These are phyloP conservation scores for Malurus melanocephalus DNA, from an alignment of 2,113 vertebrate species.

Conservation along the genomic window DNA sequence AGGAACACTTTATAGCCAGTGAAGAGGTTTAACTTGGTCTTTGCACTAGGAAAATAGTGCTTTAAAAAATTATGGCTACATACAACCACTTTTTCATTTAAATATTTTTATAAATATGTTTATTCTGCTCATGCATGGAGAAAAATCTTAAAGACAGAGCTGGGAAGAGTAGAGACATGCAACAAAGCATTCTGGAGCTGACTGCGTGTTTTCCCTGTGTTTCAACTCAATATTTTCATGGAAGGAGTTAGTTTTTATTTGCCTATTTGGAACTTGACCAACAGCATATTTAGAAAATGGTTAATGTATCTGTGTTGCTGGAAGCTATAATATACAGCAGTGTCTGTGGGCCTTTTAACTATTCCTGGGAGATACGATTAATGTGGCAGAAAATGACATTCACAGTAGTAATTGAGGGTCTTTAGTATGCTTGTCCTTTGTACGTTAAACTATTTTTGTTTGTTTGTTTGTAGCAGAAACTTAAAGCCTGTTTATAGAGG, in stretches of 20 bases:
- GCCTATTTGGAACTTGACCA: neutral
- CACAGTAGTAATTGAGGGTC: neutral
- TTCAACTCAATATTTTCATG: neutral
- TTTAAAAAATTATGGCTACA: neutral
- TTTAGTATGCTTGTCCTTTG: neutral
- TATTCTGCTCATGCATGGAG: neutral
- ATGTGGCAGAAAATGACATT: constrained; percentile 29
- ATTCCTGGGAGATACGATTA: constrained; percentile 8
- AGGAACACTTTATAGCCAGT: neutral
- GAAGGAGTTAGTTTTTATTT: neutral
- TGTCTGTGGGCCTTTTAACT: neutral
- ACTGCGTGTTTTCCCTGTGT: neutral
- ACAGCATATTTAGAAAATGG: neutral
- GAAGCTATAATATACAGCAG: neutral
- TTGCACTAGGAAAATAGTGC: neutral
- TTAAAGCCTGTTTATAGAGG: neutral
- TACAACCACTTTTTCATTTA: neutral
- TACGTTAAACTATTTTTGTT: neutral
- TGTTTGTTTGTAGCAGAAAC: constrained; percentile 4
- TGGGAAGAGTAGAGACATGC: neutral
- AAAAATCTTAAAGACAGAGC: neutral
- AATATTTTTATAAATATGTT: neutral
- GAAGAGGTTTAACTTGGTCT: neutral
- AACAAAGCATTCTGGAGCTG: neutral
- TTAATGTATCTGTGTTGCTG: neutral